Conservation (phyloP, 2,113 vertebrate genomes). For the Melanerpes aurifrons region DNA sequence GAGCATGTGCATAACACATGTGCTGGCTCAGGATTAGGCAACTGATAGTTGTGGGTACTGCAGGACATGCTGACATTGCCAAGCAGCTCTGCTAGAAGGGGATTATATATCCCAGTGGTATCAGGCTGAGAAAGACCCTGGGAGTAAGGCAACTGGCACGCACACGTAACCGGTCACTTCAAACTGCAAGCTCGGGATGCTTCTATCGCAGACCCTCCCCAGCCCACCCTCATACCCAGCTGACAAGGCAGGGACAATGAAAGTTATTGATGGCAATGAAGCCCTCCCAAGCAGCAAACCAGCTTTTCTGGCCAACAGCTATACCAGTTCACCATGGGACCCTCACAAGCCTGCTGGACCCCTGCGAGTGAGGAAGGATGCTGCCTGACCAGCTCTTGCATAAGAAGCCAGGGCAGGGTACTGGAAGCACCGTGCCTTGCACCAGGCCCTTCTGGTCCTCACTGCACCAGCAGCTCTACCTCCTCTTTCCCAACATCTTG, state of each 20-base stretch:
- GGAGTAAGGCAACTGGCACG: conserved; percentile 42
- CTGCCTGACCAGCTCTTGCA: not conserved
- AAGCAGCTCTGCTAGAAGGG: not conserved
- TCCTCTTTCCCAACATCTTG: rapidly evolving
- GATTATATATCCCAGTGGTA: conserved; percentile 40
- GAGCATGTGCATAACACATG: conserved; percentile 65
- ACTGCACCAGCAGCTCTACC: not conserved
- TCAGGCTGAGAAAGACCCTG: conserved; percentile 49
- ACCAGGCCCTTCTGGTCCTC: rapidly evolving
- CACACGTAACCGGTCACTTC: conserved; percentile 32
- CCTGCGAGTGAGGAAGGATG: not conserved
- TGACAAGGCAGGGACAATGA: conserved; percentile 15
- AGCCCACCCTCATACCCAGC: not conserved
- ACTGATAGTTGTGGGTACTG: conserved; percentile 44
- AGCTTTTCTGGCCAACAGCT: not conserved
- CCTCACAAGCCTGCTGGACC: not conserved
- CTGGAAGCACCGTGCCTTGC: not conserved
- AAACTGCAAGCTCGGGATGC: conserved; percentile 7
- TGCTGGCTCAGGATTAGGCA: conserved; percentile 43
- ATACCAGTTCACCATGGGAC: not conserved
- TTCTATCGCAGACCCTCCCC: conserved; percentile 16
- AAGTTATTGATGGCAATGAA: not conserved
- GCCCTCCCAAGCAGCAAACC: not conserved
- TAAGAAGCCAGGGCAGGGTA: rapidly evolving
- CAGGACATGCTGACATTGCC: conserved; percentile 38